A percentile compares a stretch with the other conserved stretches of the same genome.
Evolutionary conservation across 2,113 vertebrate genomes (phyloP).

Genomic region (Brachirus orientalis): DNA sequence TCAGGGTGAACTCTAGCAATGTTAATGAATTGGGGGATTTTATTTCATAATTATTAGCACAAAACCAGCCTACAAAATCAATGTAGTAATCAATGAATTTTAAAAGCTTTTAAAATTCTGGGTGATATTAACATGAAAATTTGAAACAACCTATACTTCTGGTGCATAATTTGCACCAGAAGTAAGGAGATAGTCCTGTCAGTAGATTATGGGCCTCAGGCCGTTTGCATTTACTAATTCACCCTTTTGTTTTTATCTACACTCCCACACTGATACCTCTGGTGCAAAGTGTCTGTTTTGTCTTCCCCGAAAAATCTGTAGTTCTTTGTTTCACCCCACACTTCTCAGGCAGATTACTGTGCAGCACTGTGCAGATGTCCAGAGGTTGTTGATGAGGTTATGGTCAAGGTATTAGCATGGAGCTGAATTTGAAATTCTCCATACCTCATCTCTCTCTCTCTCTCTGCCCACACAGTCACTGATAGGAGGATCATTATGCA

Average conservation of each 20-base stretch:
- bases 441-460: slow-evolving; percentile 73
- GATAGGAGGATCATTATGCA: slow-evolving; percentile 77
- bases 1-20: not conserved
- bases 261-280: slow-evolving; percentile 26
- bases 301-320: slow-evolving; percentile 39
- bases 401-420: slow-evolving; percentile 54
- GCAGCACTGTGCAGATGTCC: slow-evolving; percentile 32
- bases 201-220: slow-evolving; percentile 21
- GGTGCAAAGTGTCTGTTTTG: slow-evolving; percentile 41
- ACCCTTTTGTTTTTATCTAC: slow-evolving; percentile 23
- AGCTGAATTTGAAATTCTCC: slow-evolving; percentile 69
- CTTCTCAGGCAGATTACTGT: slow-evolving; percentile 44
- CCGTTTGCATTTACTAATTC: slow-evolving; percentile 19
- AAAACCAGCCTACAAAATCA: no score
- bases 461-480: slow-evolving; percentile 75
- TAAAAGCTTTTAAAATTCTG: no score
- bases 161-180: no score
- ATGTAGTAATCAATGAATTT: no score
- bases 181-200: no score
- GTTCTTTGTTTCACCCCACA: slow-evolving; percentile 33
- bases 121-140: no score
- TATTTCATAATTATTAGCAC: no score
- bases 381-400: slow-evolving; percentile 66
- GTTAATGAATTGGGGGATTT: not conserved
- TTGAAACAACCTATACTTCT: no score